These are phyloP conservation scores for Nymphalis io DNA, from an alignment of 1,140 invertebrate genomes.

Conservation along the genomic window DNA sequence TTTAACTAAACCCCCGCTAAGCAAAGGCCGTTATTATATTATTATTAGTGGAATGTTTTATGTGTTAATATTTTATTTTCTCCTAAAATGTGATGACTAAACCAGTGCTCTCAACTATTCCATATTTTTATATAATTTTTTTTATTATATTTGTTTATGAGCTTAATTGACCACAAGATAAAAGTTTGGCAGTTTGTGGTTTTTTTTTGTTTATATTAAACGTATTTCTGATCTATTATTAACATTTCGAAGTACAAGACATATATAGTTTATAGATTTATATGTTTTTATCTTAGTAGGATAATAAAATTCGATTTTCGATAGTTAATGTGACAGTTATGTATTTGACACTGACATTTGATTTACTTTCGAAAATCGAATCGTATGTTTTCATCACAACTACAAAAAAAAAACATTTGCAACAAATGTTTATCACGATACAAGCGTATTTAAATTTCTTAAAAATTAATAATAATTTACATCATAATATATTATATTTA, in stretches of 20 bases:
- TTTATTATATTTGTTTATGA: conserved; percentile 23
- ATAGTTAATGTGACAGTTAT: not conserved
- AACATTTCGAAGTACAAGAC: not conserved
- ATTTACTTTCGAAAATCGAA: conserved; percentile 1
- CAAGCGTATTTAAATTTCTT: conserved; percentile 45
- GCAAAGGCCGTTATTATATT: no score
- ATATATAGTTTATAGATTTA: conserved; percentile 12
- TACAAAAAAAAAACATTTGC: conserved; percentile 33
- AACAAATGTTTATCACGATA: conserved; percentile 48
- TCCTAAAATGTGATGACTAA: conserved; percentile 31
- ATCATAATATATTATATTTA: conserved; percentile 22
- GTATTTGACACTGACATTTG: not conserved
- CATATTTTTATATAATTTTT: conserved; percentile 27
- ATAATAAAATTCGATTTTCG: conserved; percentile 1
- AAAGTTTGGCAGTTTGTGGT: conserved; percentile 35
- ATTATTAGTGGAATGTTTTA: not conserved
- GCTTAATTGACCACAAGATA: conserved; percentile 38
- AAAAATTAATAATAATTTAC: conserved; percentile 33
- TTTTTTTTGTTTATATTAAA: conserved; percentile 14
- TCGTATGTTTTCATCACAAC: conserved; percentile 13
- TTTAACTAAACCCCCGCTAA: no score
- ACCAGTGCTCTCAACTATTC: conserved; percentile 32
- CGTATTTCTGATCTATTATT: conserved; percentile 1
- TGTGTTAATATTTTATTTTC: conserved; percentile 9
- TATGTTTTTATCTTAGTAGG: conserved; percentile 4